Evolutionary conservation across 2,797 vertebrate species (phyloP).

Genomic region (Macroramphosus scolopax): DNA sequence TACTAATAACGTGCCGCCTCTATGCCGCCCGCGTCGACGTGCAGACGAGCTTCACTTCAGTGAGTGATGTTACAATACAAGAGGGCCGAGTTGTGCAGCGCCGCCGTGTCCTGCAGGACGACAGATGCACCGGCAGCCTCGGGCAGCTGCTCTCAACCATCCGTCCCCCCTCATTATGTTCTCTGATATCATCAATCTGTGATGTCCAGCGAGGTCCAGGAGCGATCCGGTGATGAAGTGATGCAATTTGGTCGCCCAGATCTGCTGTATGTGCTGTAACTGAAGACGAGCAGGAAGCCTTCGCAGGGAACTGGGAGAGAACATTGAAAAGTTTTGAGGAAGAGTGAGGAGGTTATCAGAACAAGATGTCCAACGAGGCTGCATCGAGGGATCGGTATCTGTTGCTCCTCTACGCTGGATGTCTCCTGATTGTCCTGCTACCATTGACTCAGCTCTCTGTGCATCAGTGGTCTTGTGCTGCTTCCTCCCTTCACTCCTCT

Average conservation of each 20-base stretch:
- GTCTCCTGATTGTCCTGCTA: conserved; percentile 8
- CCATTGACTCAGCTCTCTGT: conserved; percentile 22
- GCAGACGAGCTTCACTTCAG: conserved; percentile 36
- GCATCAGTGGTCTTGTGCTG: conserved; percentile 1
- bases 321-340: background rate
- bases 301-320: too few relatives aligned
- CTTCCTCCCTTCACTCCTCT: too few relatives aligned
- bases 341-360: background rate
- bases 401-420: conserved; percentile 8
- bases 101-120: conserved; percentile 19
- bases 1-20: conserved; percentile 45
- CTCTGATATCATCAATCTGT: conserved; percentile 37
- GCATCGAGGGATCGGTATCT: conserved; percentile 9
- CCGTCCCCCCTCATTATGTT: conserved; percentile 37
- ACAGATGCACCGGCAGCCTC: conserved; percentile 37
- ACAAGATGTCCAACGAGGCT: conserved; percentile 6
- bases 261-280: too few relatives aligned
- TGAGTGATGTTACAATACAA: conserved; percentile 19
- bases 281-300: too few relatives aligned
- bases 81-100: conserved; percentile 5
- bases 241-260: conserved; percentile 32
- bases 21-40: conserved; percentile 20
- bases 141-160: conserved; percentile 35
- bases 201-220: conserved; percentile 22
- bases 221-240: conserved; percentile 38